A percentile compares a stretch with the other conserved stretches of the same genome.
Conservation (phyloP, 2,888 invertebrate species). For the Parascotia fuliginaria region DNA sequence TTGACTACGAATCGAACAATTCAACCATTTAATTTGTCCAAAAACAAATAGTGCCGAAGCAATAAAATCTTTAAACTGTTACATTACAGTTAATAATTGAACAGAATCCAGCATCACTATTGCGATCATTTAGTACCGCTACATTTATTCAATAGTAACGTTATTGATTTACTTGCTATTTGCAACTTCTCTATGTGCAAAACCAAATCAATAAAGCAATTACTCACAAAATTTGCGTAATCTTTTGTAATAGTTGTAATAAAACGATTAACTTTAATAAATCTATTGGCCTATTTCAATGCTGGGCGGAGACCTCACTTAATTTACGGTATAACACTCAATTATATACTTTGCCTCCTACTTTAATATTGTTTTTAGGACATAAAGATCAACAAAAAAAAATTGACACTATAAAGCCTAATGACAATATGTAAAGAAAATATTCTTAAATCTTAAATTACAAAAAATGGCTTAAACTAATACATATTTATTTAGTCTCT, state of each 20-base stretch:
- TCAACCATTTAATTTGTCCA: background rate
- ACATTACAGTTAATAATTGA: conserved; percentile 29
- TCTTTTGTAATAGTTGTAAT: conserved; percentile 22
- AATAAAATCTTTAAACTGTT: conserved; percentile 10
- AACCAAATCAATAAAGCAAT: conserved; percentile 34
- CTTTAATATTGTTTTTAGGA: no score
- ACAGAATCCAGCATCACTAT: conserved; percentile 16
- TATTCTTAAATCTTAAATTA: no score
- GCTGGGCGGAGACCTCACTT: no score
- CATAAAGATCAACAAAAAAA: no score
- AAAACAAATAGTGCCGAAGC: background rate
- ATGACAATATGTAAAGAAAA: no score
- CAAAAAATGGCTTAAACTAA: no score
- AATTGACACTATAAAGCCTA: no score
- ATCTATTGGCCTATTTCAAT: no score
- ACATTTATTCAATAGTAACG: conserved; percentile 11
- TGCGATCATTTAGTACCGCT: conserved; percentile 25
- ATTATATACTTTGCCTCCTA: no score
- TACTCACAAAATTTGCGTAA: conserved; percentile 36
- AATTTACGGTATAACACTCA: no score
- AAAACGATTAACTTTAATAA: conserved; percentile 9
- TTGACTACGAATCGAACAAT: no score
- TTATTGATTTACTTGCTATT: conserved; percentile 9
- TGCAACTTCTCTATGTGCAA: conserved; percentile 1
- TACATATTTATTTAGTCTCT: no score